These are phyloP conservation scores for Elegia similella DNA, from an alignment of 2,888 invertebrate species.

Conservation along the genomic window DNA sequence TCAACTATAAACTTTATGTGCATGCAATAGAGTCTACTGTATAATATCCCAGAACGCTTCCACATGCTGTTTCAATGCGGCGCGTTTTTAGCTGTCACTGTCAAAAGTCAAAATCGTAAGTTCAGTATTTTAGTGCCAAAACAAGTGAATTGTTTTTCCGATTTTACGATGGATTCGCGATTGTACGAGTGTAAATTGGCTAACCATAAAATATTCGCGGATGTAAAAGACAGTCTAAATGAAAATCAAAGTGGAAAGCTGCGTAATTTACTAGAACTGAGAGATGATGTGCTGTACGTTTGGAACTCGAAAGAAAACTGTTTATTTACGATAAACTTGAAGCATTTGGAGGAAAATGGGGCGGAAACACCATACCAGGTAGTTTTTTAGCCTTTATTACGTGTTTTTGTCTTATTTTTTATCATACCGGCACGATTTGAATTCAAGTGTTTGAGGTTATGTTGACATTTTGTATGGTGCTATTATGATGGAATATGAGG, in stretches of 20 bases:
- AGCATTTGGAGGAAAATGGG: conserved; percentile 66
- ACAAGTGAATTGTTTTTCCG: conserved; percentile 29
- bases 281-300: conserved; percentile 85
- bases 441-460: conserved; percentile 45
- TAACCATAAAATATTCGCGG: conserved; percentile 83
- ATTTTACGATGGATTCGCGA: conserved; percentile 76
- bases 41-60: neutral
- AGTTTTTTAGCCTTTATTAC: conserved; percentile 21
- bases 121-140: conserved; percentile 32
- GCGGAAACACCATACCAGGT: conserved; percentile 84
- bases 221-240: conserved; percentile 77
- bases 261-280: conserved; percentile 83
- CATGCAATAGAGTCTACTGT: too few relatives aligned
- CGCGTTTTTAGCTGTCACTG: conserved; percentile 30
- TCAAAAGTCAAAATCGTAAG: conserved; percentile 33
- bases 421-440: conserved; percentile 28
- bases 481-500: neutral
- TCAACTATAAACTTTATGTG: too few relatives aligned
- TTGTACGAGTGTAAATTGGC: conserved; percentile 82
- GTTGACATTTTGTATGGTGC: conserved; percentile 31
- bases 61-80: conserved; percentile 1
- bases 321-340: conserved; percentile 83
- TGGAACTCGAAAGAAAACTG: conserved; percentile 85
- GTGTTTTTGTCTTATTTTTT: neutral
- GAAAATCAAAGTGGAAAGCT: conserved; percentile 79